phyloP scores from a whole-genome alignment of 1,140 invertebrate genomes.

The Drosophila tropicalis region DNA sequence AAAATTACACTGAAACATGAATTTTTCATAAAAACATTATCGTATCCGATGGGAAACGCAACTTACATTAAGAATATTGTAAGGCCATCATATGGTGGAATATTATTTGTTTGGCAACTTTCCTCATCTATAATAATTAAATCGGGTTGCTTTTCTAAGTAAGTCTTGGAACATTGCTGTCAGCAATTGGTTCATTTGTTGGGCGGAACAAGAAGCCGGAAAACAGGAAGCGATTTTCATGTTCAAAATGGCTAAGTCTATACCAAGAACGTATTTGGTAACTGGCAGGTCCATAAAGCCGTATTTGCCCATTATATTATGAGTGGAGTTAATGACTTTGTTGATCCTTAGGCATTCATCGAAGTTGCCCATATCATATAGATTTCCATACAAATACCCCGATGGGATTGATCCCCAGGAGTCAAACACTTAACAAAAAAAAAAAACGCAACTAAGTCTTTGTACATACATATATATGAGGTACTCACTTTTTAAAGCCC shows the following conservation, averaged over 20 bases:
- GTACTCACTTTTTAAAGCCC: constrained; percentile 60
- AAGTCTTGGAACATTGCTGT: constrained; percentile 35
- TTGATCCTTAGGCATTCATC: constrained; percentile 56
- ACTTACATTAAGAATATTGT: constrained; percentile 62
- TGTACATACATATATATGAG: no score
- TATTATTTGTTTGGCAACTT: constrained; percentile 35
- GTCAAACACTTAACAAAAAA: constrained; percentile 54
- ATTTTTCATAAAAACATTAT: background rate
- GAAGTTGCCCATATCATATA: constrained; percentile 63
- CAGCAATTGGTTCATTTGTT: constrained; percentile 40
- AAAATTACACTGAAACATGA: constrained; percentile 32
- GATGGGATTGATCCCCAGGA: constrained; percentile 64
- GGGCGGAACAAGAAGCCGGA: constrained; percentile 44
- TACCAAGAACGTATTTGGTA: constrained; percentile 7
- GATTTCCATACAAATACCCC: constrained; percentile 51
- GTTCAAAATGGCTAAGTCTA: background rate
- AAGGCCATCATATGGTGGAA: constrained; percentile 27
- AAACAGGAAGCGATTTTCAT: constrained; percentile 50
- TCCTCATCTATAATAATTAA: constrained; percentile 11
- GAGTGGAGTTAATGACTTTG: background rate
- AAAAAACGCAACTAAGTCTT: background rate
- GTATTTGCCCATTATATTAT: constrained; percentile 51
- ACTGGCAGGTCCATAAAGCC: constrained; percentile 42
- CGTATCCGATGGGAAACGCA: background rate
- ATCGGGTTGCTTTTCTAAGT: background rate